Evolutionary conservation across 2,888 invertebrate species (phyloP).

Genomic region (Sthenelais limicola): DNA sequence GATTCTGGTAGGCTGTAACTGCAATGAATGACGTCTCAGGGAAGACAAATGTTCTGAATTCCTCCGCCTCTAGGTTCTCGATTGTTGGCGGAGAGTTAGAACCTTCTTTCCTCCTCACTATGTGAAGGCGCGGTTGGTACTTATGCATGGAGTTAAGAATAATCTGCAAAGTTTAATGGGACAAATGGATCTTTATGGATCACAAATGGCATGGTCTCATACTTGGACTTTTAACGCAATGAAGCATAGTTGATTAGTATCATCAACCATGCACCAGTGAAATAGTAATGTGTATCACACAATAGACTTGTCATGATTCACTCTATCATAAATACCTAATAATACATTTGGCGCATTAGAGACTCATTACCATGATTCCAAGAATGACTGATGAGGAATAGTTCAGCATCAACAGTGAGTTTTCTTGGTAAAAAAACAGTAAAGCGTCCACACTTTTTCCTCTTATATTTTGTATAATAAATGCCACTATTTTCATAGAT

Average conservation of each 20-base stretch:
- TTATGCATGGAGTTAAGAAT: constrained; percentile 99
- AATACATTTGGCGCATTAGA: too few relatives aligned
- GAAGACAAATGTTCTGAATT: constrained; percentile 92
- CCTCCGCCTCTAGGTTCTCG: constrained; percentile 90
- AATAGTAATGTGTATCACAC: too few relatives aligned
- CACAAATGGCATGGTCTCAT: background rate
- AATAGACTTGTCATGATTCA: too few relatives aligned
- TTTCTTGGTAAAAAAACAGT: too few relatives aligned
- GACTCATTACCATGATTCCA: too few relatives aligned
- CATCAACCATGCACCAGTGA: too few relatives aligned
- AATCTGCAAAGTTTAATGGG: constrained; percentile 79
- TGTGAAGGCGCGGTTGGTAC: constrained; percentile 97
- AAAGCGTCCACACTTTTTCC: too few relatives aligned
- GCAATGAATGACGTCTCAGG: constrained; percentile 99
- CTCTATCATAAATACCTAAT: too few relatives aligned
- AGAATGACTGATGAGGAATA: too few relatives aligned
- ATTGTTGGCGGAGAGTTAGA: constrained; percentile 61
- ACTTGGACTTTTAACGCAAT: too few relatives aligned
- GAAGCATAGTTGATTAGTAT: too few relatives aligned
- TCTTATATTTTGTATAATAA: background rate
- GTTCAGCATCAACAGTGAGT: too few relatives aligned
- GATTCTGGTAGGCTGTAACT: constrained; percentile 99
- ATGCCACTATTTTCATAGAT: background rate
- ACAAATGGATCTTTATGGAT: background rate
- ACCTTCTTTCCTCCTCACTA: constrained; percentile 86